Evolutionary conservation across 2,888 invertebrate species (phyloP), one percentile per base, ranked within the genome.

Genomic region (Hemistola chrysoprasaria): DNA sequence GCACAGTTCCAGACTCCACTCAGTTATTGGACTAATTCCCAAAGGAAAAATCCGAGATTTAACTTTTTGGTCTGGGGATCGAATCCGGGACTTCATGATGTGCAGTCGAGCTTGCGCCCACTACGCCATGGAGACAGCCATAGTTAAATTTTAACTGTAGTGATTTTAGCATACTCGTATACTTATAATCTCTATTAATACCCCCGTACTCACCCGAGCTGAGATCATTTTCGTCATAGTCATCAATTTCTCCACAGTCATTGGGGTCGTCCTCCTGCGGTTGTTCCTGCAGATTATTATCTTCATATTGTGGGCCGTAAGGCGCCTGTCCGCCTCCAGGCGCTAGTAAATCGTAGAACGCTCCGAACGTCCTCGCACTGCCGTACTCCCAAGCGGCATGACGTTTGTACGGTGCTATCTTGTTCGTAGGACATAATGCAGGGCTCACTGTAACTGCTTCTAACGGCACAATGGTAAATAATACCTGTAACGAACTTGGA

Each of bases 231-330:
- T 88, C 86, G 26, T 87, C 87, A 38, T 88, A 87, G 49, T 87
- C 86, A 9, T 84, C 87, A 42, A 88, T 87, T 38, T 85, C 83
- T 0, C 84, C 85, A 32, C 87, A 88, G 30, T 87, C 87, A 21
- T 75, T 69, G 0, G 71, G 71, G 6, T 79, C 78, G 26, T 85
- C 83, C 22, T 70, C 71, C 42, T 83, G 77, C 0, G 81, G 79
- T 21, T 71, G 56, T 40, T 86, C 86, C 52, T 78, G 71, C 8
- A 83, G 62, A 29, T 68, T 65, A 38, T 65, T 63, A 3, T 45
- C 52, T 22, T 62, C 62, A 32, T 63, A 61, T 1, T 53, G 58
- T 1, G 60, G 50, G 31, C 62, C 50, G 1, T 44, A 50, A 8
- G 59, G 59, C n/a, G 50, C 43, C 23, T 52, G 53, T 29, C 60